Base-by-base conservation (phyloP, 2,888 invertebrate species). In the Herminia tarsipennalis region DNA sequence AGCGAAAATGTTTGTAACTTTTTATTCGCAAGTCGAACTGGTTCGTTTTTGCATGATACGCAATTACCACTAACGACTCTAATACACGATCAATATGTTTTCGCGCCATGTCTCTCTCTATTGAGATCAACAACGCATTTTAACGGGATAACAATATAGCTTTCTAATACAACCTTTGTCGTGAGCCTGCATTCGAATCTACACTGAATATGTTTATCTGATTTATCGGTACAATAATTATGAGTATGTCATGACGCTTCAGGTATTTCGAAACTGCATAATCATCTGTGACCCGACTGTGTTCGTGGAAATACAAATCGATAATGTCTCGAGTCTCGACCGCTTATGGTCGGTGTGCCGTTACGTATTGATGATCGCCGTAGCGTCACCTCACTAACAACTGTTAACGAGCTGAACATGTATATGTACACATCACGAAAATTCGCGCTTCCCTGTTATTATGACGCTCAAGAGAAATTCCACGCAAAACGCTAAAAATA, bases 111-210 rank as follows among this genome's bases (percentile, higher is more conserved):
- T 76, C 70, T 81, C n/a, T n/a, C n/a, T n/a, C 69, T 75, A 74
- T 81, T 59, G 27, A 49, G 36, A 18, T 37, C 25, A 17, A 13
- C 4, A 64, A 76, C 77, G 72, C 73, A 70, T 81, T 78, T 79
- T 75, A 82, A 78, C 77, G 70, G 75, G 78, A 75, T 73, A 70
- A 72, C 72, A 79, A 59, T 76, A 73, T 54, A 72, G 80, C 87
- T 88, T 88, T 89, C 89, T 88, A 88, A 87, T 82, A 63, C 72
- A 61, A 72, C 69, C 71, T 80, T 82, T 78, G 78, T 78, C 76
- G 73, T 81, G 79, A 75, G 72, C 73, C 76, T 50, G 51, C 58
- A 60, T 61, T 61, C 50, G 59, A 50, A 53, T 65, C 58, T 57
- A 49, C 42, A 70, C 73, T 67, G 66, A 55, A 73, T 76, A 66